A percentile compares a stretch with the other conserved stretches of the same genome.
These are phyloP conservation scores for Indicator maculatus DNA, from an alignment of 2,113 vertebrate species.

Conservation along the genomic window DNA sequence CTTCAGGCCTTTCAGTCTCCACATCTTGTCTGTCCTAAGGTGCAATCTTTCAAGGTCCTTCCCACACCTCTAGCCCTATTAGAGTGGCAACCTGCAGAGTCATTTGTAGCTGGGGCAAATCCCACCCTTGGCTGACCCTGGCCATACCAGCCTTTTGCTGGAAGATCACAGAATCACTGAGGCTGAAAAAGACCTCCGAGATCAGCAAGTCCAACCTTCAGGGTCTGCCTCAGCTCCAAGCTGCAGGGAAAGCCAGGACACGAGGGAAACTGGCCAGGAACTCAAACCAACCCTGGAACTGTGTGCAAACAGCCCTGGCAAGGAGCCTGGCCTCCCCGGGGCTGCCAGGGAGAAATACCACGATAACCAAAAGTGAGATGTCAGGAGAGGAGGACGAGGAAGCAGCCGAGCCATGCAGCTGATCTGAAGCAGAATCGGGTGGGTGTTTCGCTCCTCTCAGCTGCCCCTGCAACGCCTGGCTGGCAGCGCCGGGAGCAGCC, in stretches of 20 bases:
- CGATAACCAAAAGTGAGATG: not conserved
- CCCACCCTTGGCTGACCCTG: not conserved
- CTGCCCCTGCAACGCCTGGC: constrained; percentile 37
- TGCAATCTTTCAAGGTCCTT: not conserved
- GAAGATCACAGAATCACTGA: not conserved
- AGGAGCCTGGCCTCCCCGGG: not conserved
- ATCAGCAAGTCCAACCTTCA: no score
- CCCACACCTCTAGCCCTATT: rapidly evolving
- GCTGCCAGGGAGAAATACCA: constrained; percentile 5
- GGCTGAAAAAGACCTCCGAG: no score
- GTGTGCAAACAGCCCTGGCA: constrained; percentile 41
- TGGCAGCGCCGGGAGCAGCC: constrained; percentile 21
- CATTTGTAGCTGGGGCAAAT: not conserved
- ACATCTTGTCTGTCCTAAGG: not conserved
- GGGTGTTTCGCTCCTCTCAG: constrained; percentile 48
- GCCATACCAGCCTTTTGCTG: not conserved
- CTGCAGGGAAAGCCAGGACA: constrained; percentile 16
- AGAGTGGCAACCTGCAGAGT: not conserved
- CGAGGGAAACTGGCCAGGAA: constrained; percentile 11
- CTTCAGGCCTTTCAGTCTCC: not conserved
- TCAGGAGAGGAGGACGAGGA: not conserved
- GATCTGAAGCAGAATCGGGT: constrained; percentile 37
- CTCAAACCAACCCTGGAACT: constrained; percentile 10
- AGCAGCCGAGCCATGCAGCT: constrained; percentile 25
- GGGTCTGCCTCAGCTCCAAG: not conserved